phyloP scores from a whole-genome alignment of 2,888 invertebrate genomes.

The Drosophila tripunctata region DNA sequence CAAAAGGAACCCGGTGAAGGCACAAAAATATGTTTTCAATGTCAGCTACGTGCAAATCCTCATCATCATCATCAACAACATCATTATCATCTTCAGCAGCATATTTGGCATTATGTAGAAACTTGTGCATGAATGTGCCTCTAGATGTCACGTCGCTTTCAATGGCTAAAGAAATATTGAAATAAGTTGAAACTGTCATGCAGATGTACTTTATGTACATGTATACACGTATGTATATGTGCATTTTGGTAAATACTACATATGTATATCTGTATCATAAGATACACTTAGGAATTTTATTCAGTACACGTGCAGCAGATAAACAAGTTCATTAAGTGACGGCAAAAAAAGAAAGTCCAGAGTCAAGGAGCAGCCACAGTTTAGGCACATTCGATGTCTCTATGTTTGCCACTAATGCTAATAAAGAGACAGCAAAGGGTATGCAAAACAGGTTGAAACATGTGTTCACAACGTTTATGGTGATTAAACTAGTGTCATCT shows the following conservation, averaged over 20 bases:
- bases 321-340: constrained; percentile 74
- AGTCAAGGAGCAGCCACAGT: constrained; percentile 37
- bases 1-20: background rate
- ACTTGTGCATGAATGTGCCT: background rate
- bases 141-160: constrained; percentile 33
- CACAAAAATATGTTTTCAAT: constrained; percentile 29
- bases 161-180: constrained; percentile 51
- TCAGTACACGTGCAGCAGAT: constrained; percentile 70
- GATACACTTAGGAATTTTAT: constrained; percentile 39
- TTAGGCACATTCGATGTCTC: constrained; percentile 44
- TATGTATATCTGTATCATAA: background rate
- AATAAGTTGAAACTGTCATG: constrained; percentile 33
- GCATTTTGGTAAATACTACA: constrained; percentile 1
- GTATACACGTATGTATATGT: constrained; percentile 3
- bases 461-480: constrained; percentile 63
- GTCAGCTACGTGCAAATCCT: constrained; percentile 31
- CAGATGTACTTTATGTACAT: background rate
- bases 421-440: constrained; percentile 53
- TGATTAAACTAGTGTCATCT: constrained; percentile 63
- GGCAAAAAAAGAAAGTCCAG: background rate
- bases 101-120: background rate
- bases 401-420: constrained; percentile 52
- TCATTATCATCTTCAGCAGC: constrained; percentile 14
- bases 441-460: constrained; percentile 55
- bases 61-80: constrained; percentile 18